Conservation (phyloP, 2,888 invertebrate genomes). For the Melieria crassipennis region DNA sequence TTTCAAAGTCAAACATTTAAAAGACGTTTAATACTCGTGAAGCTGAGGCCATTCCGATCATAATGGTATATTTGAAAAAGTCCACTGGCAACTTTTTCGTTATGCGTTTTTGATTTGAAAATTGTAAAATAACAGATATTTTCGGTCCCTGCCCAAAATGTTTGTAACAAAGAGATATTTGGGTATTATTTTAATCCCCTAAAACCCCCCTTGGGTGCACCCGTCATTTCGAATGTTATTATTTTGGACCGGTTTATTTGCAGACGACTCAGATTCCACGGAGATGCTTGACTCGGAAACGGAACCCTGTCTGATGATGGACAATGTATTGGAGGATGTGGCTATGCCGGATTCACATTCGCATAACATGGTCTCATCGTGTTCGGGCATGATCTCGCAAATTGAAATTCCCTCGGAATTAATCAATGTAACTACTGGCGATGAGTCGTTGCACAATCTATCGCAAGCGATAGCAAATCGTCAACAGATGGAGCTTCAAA, state of each 20-base stretch:
- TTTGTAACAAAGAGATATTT: too few species aligned
- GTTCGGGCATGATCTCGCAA: slow-evolving; percentile 68
- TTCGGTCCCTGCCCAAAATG: too few species aligned
- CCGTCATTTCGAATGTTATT: background rate
- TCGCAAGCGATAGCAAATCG: slow-evolving; percentile 81
- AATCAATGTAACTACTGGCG: slow-evolving; percentile 53
- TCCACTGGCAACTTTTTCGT: too few species aligned
- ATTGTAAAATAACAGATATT: too few species aligned
- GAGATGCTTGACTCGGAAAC: slow-evolving; percentile 85
- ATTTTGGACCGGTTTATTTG: background rate
- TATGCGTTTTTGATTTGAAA: too few species aligned
- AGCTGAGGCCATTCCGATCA: too few species aligned
- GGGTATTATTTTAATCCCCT: too few species aligned
- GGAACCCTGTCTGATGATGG: slow-evolving; percentile 84
- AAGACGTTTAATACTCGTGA: too few species aligned
- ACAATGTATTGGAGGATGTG: slow-evolving; percentile 77
- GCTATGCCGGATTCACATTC: slow-evolving; percentile 73
- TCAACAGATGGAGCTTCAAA: slow-evolving; percentile 73
- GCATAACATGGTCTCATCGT: slow-evolving; percentile 74
- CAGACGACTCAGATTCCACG: slow-evolving; percentile 76
- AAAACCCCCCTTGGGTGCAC: too few species aligned
- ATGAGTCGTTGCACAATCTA: slow-evolving; percentile 79
- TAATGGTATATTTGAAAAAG: too few species aligned
- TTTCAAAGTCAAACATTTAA: too few species aligned
- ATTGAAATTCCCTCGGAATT: slow-evolving; percentile 66